Percentiles rank a stretch among this genome's conserved stretches.
Conservation (phyloP, 2,797 vertebrate species). For the Enteromius unitaeniatus region DNA sequence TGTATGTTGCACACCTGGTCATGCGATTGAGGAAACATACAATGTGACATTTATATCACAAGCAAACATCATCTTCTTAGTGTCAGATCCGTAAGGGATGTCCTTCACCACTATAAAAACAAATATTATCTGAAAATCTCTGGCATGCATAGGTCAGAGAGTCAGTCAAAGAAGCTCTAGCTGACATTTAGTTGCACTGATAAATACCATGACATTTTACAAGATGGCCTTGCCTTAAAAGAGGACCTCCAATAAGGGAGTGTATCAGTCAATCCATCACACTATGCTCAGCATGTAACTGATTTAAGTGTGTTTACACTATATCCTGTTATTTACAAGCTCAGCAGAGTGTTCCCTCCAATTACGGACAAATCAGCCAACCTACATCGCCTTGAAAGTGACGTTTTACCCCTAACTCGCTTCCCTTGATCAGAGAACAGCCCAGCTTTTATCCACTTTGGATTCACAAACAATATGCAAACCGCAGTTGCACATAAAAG, state of each 20-base stretch:
- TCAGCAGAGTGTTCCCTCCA: conserved; percentile 52
- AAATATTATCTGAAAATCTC: conserved; percentile 61
- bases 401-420: conserved; percentile 49
- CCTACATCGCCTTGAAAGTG: conserved; percentile 52
- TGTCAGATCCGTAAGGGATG: conserved; percentile 44
- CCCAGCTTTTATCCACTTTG: conserved; percentile 59
- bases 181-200: conserved; percentile 66
- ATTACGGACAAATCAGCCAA: conserved; percentile 58
- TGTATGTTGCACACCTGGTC: conserved; percentile 13
- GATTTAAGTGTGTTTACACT: conserved; percentile 60
- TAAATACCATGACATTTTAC: conserved; percentile 69
- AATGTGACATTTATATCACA: conserved; percentile 51
- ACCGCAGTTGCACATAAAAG: conserved; percentile 55
- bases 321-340: conserved; percentile 61
- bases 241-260: conserved; percentile 61
- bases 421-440: conserved; percentile 56
- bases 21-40: conserved; percentile 31
- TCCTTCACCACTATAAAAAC: conserved; percentile 54
- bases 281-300: conserved; percentile 58
- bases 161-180: conserved; percentile 59
- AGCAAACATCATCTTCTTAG: conserved; percentile 45
- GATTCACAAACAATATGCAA: conserved; percentile 54
- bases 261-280: conserved; percentile 60
- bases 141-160: conserved; percentile 61
- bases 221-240: conserved; percentile 64